Conservation (phyloP, 2,797 vertebrate species). For the Agapornis canus region DNA sequence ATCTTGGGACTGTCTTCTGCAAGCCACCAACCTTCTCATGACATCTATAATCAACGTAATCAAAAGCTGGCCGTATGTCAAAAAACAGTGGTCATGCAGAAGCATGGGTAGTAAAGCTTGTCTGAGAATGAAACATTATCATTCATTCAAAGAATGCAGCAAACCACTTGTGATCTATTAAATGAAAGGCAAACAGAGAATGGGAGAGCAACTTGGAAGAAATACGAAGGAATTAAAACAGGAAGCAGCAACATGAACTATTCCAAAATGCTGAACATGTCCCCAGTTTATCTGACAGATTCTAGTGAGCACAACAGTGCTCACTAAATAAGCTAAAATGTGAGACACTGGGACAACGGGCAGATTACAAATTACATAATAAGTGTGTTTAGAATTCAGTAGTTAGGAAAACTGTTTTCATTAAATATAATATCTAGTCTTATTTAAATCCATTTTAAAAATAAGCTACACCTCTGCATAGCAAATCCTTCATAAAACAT, state of each 20-base stretch:
- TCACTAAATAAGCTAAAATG: neutral
- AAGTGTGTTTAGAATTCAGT: neutral
- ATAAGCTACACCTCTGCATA: neutral
- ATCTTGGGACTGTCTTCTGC: neutral
- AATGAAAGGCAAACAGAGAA: neutral
- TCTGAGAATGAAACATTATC: neutral
- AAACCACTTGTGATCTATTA: neutral
- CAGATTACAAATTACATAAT: neutral
- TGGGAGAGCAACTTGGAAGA: neutral
- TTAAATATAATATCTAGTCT: neutral
- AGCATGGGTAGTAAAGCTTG: accelerated
- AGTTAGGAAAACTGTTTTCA: neutral
- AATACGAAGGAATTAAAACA: neutral
- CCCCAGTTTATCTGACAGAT: neutral
- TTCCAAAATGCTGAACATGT: neutral
- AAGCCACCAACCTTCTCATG: neutral
- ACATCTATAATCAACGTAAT: neutral
- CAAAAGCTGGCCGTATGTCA: neutral
- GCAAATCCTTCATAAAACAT: neutral
- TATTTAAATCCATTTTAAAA: neutral
- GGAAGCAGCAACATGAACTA: neutral
- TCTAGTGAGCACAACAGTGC: neutral
- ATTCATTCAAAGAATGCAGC: neutral
- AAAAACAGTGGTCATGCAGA: neutral
- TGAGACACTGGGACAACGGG: neutral